Percentiles rank a stretch among this genome's conserved stretches.
Conservation (phyloP, 2,113 vertebrate genomes). For the Porphyrio hochstetteri region DNA sequence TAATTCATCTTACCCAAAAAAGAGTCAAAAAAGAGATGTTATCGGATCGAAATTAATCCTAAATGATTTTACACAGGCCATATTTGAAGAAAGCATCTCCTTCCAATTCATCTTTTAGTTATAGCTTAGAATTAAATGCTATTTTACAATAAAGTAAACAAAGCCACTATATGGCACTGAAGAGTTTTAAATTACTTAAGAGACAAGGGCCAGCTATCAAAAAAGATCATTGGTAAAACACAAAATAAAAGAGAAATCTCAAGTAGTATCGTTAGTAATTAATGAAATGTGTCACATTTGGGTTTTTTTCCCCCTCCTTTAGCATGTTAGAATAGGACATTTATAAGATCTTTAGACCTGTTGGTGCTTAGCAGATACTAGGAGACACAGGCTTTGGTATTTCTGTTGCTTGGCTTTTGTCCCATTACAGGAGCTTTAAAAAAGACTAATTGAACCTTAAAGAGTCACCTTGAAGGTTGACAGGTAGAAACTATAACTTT, state of each 20-base stretch:
- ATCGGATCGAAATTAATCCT: background rate
- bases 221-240: background rate
- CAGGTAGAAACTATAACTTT: background rate
- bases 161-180: background rate
- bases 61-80: accelerated
- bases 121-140: background rate
- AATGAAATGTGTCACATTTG: background rate
- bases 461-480: constrained; percentile 14
- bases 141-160: background rate
- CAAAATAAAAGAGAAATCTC: background rate
- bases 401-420: constrained; percentile 19
- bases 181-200: background rate
- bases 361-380: background rate
- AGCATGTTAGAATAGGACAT: background rate
- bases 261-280: background rate
- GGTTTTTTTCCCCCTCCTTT: background rate
- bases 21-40: background rate
- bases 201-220: background rate
- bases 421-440: background rate
- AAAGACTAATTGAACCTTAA: background rate
- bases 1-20: background rate
- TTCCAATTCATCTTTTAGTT: background rate
- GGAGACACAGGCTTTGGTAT: background rate
- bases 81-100: accelerated
- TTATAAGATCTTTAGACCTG: background rate